A percentile compares a stretch with the other conserved stretches of the same genome.
phyloP scores from a whole-genome alignment of 2,888 invertebrate genomes.

The Aethes cnicana region DNA sequence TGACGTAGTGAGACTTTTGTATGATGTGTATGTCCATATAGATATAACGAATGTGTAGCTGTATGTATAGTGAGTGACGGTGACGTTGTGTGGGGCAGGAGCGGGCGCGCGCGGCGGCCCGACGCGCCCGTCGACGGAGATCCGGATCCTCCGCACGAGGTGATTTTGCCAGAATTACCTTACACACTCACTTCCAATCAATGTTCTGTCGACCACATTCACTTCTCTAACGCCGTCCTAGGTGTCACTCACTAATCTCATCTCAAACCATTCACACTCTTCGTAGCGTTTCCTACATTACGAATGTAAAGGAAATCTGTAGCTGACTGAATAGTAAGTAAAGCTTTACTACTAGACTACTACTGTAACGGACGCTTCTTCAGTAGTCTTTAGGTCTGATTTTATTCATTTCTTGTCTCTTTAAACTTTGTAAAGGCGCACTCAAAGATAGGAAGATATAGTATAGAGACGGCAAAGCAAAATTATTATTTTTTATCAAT shows the following conservation, averaged over 20 bases:
- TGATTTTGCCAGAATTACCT: slow-evolving; percentile 82
- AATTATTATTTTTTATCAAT: too few species aligned
- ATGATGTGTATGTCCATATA: slow-evolving; percentile 22
- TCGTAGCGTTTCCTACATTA: slow-evolving; percentile 32
- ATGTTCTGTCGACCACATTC: slow-evolving; percentile 56
- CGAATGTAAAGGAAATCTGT: slow-evolving; percentile 13
- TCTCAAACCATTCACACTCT: slow-evolving; percentile 41
- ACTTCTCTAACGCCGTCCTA: slow-evolving; percentile 65
- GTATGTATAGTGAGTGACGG: slow-evolving; percentile 50
- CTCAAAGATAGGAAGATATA: too few species aligned
- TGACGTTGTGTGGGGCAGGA: slow-evolving; percentile 75
- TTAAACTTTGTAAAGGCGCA: slow-evolving; percentile 37
- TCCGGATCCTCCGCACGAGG: slow-evolving; percentile 76
- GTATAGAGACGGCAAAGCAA: too few species aligned
- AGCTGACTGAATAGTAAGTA: slow-evolving; percentile 21
- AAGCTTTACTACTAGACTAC: slow-evolving; percentile 23
- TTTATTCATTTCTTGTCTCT: slow-evolving; percentile 25
- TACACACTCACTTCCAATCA: slow-evolving; percentile 61
- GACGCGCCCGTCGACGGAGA: slow-evolving; percentile 70
- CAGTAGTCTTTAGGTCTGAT: slow-evolving; percentile 5
- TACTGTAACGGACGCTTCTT: slow-evolving; percentile 15
- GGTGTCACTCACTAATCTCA: slow-evolving; percentile 65
- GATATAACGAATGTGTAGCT: slow-evolving; percentile 17
- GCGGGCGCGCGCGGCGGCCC: slow-evolving; percentile 74
- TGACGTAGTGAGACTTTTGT: slow-evolving; percentile 8